Evolutionary conservation across 1,140 invertebrate genomes (phyloP).

Genomic region (Amyelois transitella): DNA sequence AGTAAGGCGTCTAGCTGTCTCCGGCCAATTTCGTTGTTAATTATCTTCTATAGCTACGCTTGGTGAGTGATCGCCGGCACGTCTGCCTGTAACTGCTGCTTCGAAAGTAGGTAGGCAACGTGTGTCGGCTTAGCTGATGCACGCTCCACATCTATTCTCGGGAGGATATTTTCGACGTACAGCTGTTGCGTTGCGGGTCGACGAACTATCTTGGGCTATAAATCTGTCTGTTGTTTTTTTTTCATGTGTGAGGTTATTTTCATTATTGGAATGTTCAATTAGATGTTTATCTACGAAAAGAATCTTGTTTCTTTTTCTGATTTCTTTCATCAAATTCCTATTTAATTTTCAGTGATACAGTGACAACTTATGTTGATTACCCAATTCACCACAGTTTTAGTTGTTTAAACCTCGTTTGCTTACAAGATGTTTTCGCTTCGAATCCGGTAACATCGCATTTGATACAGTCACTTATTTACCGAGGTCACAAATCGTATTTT

Average conservation of each 20-base stretch:
- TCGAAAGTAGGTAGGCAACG: conserved; percentile 45
- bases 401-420: conserved; percentile 17
- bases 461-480: conserved; percentile 32
- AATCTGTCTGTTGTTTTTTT: conserved; percentile 23
- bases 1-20: conserved; percentile 71
- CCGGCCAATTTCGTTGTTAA: conserved; percentile 64
- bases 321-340: not conserved
- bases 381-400: no score
- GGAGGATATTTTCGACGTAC: conserved; percentile 39
- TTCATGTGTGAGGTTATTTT: not conserved
- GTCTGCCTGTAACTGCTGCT: conserved; percentile 47
- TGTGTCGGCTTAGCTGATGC: conserved; percentile 27
- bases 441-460: conserved; percentile 23
- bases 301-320: no score
- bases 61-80: conserved; percentile 44
- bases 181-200: conserved; percentile 35
- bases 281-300: not conserved
- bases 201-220: conserved; percentile 27
- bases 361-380: no score
- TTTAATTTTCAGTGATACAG: no score
- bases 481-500: conserved; percentile 17
- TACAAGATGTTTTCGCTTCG: conserved; percentile 17
- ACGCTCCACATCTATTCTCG: conserved; percentile 32
- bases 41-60: conserved; percentile 55
- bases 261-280: not conserved